These are phyloP conservation scores for Montipora foliosa DNA, from an alignment of 64 coral and sea anemone genomes.

Conservation along the genomic window DNA sequence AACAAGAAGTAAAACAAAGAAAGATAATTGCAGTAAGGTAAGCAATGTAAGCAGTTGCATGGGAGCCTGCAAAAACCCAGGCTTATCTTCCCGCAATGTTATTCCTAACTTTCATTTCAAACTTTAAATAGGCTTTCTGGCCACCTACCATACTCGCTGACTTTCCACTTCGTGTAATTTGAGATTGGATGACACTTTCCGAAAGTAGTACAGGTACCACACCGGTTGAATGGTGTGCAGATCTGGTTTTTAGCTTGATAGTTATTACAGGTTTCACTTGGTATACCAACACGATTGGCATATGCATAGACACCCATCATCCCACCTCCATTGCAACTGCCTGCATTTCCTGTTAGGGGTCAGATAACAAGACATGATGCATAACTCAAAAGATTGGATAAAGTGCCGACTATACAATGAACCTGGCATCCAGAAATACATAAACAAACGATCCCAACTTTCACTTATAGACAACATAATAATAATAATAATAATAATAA, in stretches of 20 bases:
- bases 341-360: slow-evolving; percentile 71
- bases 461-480: no score
- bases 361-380: neutral
- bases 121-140: no score
- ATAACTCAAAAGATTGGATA: neutral
- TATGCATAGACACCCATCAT: slow-evolving; percentile 90
- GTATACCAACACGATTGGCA: slow-evolving; percentile 82
- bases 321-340: slow-evolving; percentile 89
- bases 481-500: no score
- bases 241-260: slow-evolving; percentile 93
- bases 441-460: no score
- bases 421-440: no score
- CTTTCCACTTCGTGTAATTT: slow-evolving; percentile 94
- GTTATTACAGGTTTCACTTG: slow-evolving; percentile 98
- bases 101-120: no score
- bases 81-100: no score
- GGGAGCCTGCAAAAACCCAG: no score
- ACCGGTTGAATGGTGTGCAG: slow-evolving; percentile 79
- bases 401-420: no score
- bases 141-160: slow-evolving; percentile 89
- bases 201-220: slow-evolving; percentile 86
- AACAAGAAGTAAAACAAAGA: no score
- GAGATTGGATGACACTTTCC: slow-evolving; percentile 70
- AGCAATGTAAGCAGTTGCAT: no score
- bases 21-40: no score